Evolutionary conservation across 1,140 invertebrate genomes (phyloP), one percentile per base, ranked within the genome.

Genomic region (Papilio xuthus): DNA sequence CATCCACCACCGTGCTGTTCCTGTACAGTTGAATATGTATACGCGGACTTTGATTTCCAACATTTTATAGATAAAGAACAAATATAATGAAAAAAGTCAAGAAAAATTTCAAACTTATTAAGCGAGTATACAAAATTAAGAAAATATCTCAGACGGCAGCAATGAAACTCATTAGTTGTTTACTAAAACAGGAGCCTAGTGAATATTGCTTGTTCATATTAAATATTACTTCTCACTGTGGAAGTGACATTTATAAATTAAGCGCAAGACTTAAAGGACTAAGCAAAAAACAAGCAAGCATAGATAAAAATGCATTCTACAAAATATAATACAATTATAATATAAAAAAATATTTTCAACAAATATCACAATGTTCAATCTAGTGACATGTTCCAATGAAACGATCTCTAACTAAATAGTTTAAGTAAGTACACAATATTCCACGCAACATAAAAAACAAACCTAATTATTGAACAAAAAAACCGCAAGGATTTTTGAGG

Each of bases 1-100:
- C 47, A 9, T 10, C 26, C 60, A 76, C 78, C 86, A 8, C 90
- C 91, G 78, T 93, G 92, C 75, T 93, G 91, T 76, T 94, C 92
- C 93, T 94, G 79, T 4, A 73, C 23, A 60, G 69, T 70, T 23
- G 8, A 63, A 0, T 20, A 63, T 63, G 1, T 47, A 15, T 18
- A 6, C 15, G 4, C 15, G 13, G 12, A 13, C 12, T 13, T 44
- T 47, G 44, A 47, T 47, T 47, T 47, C 44, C 18, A 47, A 47
- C 15, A 37, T 37, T 37, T 37, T 37, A 37, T 37, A 18, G 0
- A 18, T 18, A 18, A 47, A 47, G 0, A 37, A 37, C 32, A 37
- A 37, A 37, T 37, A 7, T 37, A 37, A 6, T 1, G 4, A 37
- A 37, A 37, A 7, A 4, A 3, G 32, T 37, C 32, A 37, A 6